These are phyloP conservation scores for Mimas tiliae DNA, from an alignment of 2,888 invertebrate genomes.

Conservation along the genomic window DNA sequence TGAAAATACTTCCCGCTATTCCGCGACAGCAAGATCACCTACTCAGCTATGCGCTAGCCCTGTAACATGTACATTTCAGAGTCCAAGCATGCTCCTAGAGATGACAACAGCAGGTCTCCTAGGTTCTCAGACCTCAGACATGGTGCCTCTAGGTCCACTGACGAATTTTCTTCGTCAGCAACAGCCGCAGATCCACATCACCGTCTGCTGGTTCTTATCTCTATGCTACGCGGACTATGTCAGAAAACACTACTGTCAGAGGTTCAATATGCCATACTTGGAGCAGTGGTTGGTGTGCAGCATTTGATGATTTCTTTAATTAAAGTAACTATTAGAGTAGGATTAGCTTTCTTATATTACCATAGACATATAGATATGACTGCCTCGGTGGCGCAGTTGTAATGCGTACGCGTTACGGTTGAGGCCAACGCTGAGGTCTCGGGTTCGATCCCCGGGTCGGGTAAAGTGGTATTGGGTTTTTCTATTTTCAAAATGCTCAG, in stretches of 20 bases:
- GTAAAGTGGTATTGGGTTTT: too few species aligned
- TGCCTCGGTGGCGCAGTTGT: too few species aligned
- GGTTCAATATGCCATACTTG: conserved; percentile 76
- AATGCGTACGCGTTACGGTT: too few species aligned
- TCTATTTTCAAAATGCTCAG: too few species aligned
- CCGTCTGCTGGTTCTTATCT: conserved; percentile 79
- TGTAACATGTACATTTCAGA: conserved; percentile 48
- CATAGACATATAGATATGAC: too few species aligned
- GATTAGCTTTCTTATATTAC: too few species aligned
- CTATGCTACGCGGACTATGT: conserved; percentile 79
- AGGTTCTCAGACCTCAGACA: conserved; percentile 56
- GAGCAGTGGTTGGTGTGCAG: conserved; percentile 73
- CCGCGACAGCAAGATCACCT: too few species aligned
- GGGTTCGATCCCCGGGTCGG: too few species aligned
- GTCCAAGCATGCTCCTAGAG: conserved; percentile 72
- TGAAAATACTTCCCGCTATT: too few species aligned
- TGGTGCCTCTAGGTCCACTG: conserved; percentile 66
- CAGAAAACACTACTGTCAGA: conserved; percentile 72
- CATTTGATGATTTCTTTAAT: not conserved
- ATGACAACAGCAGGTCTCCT: conserved; percentile 74
- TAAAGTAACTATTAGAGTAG: not conserved
- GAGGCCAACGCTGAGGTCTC: too few species aligned
- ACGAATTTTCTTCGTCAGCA: conserved; percentile 72
- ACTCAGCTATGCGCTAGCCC: too few species aligned
- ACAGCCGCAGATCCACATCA: conserved; percentile 79